These are phyloP conservation scores for Ianthella basta DNA, from an alignment of 37 sponge, comb jelly and placozoan species.

Conservation along the genomic window DNA sequence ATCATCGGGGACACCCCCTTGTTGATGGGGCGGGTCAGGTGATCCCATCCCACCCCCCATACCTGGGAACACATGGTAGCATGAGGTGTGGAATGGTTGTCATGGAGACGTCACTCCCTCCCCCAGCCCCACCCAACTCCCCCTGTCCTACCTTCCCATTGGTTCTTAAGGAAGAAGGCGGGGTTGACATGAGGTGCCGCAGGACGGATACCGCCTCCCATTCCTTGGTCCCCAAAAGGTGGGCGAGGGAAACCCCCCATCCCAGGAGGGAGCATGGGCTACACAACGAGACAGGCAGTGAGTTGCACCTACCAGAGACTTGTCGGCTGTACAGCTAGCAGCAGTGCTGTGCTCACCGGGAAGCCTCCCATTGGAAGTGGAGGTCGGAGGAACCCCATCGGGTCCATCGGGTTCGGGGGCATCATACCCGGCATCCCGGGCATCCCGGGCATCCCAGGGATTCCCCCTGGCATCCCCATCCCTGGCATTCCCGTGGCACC, in stretches of 20 bases:
- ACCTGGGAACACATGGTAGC: background rate
- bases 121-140: background rate
- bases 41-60: background rate
- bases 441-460: background rate
- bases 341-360: background rate
- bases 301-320: too few species aligned
- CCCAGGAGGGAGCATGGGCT: constrained; percentile 51
- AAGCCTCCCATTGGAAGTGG: constrained; percentile 12
- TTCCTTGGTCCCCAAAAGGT: constrained; percentile 26
- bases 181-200: constrained; percentile 91
- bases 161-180: constrained; percentile 80
- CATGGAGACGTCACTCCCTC: background rate
- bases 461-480: constrained; percentile 15
- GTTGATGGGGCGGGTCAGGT: background rate
- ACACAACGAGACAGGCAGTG: background rate
- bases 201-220: background rate
- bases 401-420: constrained; percentile 3
- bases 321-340: background rate
- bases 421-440: background rate
- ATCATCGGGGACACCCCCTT: constrained; percentile 26
- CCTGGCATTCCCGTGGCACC: background rate
- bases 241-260: constrained; percentile 30
- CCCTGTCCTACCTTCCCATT: constrained; percentile 39
- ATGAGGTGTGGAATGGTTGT: background rate
- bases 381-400: constrained; percentile 2